phyloP scores from a whole-genome alignment of 1,140 invertebrate species.

The Cydia pomonella region DNA sequence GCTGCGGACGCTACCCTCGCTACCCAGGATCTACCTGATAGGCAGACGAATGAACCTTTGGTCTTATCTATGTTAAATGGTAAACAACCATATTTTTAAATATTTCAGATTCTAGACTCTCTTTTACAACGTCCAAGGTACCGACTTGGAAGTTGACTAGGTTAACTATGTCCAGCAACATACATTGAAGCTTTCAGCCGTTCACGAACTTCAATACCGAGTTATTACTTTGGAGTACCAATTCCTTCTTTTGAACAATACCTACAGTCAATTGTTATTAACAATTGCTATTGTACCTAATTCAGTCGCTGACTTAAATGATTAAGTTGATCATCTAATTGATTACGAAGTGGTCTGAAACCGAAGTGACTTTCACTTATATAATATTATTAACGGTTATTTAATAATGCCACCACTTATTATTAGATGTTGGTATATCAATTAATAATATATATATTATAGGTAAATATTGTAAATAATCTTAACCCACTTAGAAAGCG shows the following conservation, averaged over 20 bases:
- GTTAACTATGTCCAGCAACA: too few relatives aligned
- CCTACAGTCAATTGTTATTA: too few relatives aligned
- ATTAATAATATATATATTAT: too few relatives aligned
- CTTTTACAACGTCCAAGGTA: too few relatives aligned
- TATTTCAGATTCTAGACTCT: too few relatives aligned
- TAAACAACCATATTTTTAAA: neutral
- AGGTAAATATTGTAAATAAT: constrained; percentile 20
- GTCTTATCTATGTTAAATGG: neutral
- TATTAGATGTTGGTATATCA: too few relatives aligned
- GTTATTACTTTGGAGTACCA: too few relatives aligned
- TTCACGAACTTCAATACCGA: neutral
- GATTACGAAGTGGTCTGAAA: constrained; percentile 13
- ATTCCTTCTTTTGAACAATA: too few relatives aligned
- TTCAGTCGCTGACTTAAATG: too few relatives aligned
- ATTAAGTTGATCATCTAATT: constrained; percentile 9
- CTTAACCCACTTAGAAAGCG: too few relatives aligned
- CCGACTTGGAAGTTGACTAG: too few relatives aligned
- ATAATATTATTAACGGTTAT: constrained; percentile 24
- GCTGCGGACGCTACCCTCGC: constrained; percentile 51
- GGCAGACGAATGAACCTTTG: constrained; percentile 36
- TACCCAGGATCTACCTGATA: constrained; percentile 47
- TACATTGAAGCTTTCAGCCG: neutral
- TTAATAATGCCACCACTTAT: neutral
- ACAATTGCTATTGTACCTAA: too few relatives aligned
- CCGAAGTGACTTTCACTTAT: constrained; percentile 58